A percentile compares a stretch with the other conserved stretches of the same genome.
Conservation (phyloP, 1,140 invertebrate species). For the Tetramorium alpestre region DNA sequence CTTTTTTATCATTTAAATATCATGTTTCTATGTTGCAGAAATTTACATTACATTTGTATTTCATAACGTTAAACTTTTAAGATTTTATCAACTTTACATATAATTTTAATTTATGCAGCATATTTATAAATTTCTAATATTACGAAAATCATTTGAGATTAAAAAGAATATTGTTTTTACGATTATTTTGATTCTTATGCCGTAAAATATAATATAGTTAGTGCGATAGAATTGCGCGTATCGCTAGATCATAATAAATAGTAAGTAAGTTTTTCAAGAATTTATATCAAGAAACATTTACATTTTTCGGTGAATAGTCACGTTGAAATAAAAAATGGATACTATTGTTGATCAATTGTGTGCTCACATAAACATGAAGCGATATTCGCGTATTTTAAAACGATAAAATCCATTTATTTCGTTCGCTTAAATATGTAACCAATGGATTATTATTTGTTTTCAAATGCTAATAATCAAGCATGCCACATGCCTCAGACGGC, state of each 20-base stretch:
- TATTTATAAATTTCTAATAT: not conserved
- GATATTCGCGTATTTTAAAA: not conserved
- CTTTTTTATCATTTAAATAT: not conserved
- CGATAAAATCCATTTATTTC: not conserved
- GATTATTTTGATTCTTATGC: not conserved
- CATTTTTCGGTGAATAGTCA: not conserved
- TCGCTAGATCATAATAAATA: constrained; percentile 7
- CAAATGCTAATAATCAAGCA: not conserved
- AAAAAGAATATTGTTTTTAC: not conserved
- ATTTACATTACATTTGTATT: not conserved
- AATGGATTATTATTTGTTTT: constrained; percentile 12
- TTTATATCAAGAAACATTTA: constrained; percentile 13
- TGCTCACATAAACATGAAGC: not conserved
- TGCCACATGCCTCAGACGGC: not conserved
- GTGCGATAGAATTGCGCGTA: not conserved
- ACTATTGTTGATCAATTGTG: not conserved
- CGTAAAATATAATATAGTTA: not conserved
- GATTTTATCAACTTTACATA: not conserved
- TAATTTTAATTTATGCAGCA: not conserved
- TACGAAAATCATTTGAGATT: not conserved
- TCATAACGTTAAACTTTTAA: not conserved
- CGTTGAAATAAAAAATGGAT: not conserved
- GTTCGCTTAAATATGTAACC: not conserved
- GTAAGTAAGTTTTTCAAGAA: constrained; percentile 27
- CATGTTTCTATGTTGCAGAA: not conserved